Percentiles rank a stretch among this genome's conserved stretches.
phyloP scores from a whole-genome alignment of 2,797 vertebrate genomes.

The Brotula barbata region DNA sequence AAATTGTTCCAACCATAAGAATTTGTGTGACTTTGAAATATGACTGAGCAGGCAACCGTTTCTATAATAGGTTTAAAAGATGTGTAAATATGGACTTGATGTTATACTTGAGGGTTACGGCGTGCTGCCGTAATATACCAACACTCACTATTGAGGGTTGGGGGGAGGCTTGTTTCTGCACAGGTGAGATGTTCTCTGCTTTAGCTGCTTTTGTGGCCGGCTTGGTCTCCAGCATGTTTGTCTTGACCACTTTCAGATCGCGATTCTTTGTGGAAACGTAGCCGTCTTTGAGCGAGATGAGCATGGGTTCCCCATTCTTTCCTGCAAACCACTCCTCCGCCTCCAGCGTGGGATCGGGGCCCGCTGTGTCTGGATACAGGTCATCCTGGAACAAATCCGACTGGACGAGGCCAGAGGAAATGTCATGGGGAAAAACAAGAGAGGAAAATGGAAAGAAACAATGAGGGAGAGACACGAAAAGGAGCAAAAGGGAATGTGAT shows the following conservation, averaged over 20 bases:
- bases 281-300: conserved; percentile 94
- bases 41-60: neutral
- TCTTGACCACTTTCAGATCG: conserved; percentile 94
- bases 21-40: conserved; percentile 30
- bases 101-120: neutral
- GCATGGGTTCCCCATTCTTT: conserved; percentile 90
- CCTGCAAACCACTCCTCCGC: conserved; percentile 96
- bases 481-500: neutral
- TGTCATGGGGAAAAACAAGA: too few species aligned
- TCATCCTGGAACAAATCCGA: conserved; percentile 99
- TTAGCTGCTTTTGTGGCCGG: conserved; percentile 79
- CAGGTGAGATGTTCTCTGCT: conserved; percentile 76
- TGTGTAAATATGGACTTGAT: neutral
- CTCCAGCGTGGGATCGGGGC: conserved; percentile 92
- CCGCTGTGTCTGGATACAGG: conserved; percentile 93
- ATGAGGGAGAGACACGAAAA: neutral
- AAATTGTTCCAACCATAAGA: conserved; percentile 51
- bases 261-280: conserved; percentile 93
- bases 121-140: neutral
- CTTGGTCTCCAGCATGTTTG: conserved; percentile 92
- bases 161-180: conserved; percentile 83
- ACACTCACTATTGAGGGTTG: conserved; percentile 80
- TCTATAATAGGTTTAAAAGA: neutral
- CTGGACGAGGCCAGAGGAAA: conserved; percentile 65
- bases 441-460: neutral